Evolutionary conservation across 2,888 invertebrate species (phyloP).

Genomic region (Orthosia gracilis): DNA sequence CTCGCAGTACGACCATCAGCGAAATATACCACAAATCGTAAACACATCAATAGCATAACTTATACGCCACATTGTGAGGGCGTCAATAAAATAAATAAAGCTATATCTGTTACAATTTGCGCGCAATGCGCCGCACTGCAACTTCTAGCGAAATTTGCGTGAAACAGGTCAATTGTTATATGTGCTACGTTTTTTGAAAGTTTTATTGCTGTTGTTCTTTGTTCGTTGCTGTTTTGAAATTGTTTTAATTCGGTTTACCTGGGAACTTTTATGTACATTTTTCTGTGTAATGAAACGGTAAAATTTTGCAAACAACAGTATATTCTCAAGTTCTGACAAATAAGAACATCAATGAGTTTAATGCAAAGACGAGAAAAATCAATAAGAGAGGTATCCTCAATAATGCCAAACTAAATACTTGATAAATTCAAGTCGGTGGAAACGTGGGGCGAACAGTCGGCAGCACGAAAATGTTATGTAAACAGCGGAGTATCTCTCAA

Average conservation of each 20-base stretch:
- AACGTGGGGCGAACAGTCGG: constrained; percentile 71
- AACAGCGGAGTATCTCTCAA: constrained; percentile 84
- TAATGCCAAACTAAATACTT: constrained; percentile 70
- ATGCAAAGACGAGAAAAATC: constrained; percentile 43
- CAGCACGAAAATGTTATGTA: constrained; percentile 87
- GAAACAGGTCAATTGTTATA: constrained; percentile 49
- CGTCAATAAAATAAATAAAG: constrained; percentile 82
- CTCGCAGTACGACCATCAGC: constrained; percentile 67
- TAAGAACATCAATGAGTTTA: constrained; percentile 30
- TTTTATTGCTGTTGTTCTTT: constrained; percentile 42
- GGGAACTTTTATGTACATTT: constrained; percentile 20
- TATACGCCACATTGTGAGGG: constrained; percentile 75
- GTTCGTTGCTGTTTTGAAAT: constrained; percentile 38
- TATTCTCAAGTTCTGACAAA: constrained; percentile 37
- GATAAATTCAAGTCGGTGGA: constrained; percentile 83
- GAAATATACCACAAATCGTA: constrained; percentile 70
- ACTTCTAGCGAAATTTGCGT: constrained; percentile 52
- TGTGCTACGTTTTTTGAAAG: constrained; percentile 38
- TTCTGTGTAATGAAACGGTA: constrained; percentile 9
- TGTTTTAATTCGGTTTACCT: constrained; percentile 14
- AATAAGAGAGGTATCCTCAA: constrained; percentile 57
- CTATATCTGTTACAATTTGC: constrained; percentile 62
- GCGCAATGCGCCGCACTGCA: constrained; percentile 42
- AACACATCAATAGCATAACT: constrained; percentile 75
- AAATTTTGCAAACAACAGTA: constrained; percentile 19